Evolutionary conservation across 2,797 vertebrate genomes (phyloP).

Genomic region (Linurgus olivaceus): DNA sequence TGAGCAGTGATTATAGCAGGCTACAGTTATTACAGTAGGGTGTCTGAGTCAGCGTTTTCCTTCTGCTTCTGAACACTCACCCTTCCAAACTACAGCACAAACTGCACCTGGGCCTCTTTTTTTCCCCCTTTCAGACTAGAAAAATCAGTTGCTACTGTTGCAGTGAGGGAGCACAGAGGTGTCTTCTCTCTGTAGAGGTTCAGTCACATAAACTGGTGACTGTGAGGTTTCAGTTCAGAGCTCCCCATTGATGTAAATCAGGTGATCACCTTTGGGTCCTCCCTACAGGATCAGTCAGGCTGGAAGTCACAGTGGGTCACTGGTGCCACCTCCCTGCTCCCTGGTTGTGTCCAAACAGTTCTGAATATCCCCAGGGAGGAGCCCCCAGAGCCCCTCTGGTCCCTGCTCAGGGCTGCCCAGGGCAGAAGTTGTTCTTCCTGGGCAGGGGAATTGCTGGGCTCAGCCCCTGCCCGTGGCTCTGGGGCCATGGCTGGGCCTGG

Average conservation of each 20-base stretch:
- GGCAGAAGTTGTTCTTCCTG: neutral
- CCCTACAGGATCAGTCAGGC: neutral
- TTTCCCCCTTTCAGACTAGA: neutral
- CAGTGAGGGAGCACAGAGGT: slow-evolving; percentile 1
- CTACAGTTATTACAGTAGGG: slow-evolving; percentile 24
- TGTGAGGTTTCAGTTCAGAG: neutral
- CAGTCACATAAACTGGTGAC: neutral
- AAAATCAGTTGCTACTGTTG: neutral
- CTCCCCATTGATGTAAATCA: neutral
- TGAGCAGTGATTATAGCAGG: slow-evolving; percentile 41
- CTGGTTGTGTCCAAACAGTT: accelerated
- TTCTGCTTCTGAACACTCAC: neutral
- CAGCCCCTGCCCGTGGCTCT: neutral
- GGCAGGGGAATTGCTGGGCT: neutral
- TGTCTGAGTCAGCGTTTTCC: neutral
- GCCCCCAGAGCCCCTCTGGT: neutral
- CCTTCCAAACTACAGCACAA: neutral
- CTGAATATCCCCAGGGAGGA: neutral
- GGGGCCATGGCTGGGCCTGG: neutral
- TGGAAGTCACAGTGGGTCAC: neutral
- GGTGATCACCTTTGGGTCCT: neutral
- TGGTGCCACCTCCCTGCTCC: neutral
- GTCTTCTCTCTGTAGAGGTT: neutral
- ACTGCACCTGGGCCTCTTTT: neutral
- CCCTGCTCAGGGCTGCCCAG: neutral